Conservation (phyloP, 2,113 vertebrate genomes). For the Oryzias woworae region DNA sequence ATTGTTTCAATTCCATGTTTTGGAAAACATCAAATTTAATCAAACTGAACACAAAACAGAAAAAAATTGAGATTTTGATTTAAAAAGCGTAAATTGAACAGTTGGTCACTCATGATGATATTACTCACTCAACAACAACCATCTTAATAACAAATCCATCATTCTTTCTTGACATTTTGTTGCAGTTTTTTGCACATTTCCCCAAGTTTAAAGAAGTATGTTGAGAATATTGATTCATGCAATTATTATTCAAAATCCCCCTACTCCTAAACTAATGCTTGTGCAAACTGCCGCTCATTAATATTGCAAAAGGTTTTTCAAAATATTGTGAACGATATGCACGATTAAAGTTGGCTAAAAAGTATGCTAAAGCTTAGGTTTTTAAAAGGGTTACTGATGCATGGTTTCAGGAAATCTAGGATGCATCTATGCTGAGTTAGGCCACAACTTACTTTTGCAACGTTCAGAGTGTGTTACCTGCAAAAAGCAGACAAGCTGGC, state of each 20-base stretch:
- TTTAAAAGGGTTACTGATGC: neutral
- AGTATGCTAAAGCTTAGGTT: neutral
- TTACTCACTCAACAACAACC: conserved; percentile 6
- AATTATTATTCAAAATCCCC: neutral
- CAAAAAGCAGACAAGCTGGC: conserved; percentile 8
- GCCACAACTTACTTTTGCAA: conserved; percentile 5
- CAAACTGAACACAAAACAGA: too few relatives aligned
- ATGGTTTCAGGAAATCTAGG: neutral
- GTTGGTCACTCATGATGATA: conserved; percentile 22
- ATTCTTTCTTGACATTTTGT: conserved; percentile 11
- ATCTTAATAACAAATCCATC: conserved; percentile 48
- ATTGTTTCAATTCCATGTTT: too few relatives aligned
- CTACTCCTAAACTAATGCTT: too few relatives aligned
- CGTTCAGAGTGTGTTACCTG: conserved; percentile 24
- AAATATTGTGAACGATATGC: too few relatives aligned
- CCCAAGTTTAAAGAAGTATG: neutral
- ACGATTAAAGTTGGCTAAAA: neutral
- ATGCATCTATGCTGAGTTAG: conserved; percentile 2
- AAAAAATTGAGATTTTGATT: too few relatives aligned
- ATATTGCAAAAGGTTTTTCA: neutral
- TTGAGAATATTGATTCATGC: neutral
- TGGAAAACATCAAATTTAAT: too few relatives aligned
- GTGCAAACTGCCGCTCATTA: too few relatives aligned
- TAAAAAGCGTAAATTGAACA: too few relatives aligned
- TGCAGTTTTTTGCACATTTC: neutral